Base-by-base conservation (phyloP, 53 echinoderm and acorn worm species). In the Patiria pectinifera region DNA sequence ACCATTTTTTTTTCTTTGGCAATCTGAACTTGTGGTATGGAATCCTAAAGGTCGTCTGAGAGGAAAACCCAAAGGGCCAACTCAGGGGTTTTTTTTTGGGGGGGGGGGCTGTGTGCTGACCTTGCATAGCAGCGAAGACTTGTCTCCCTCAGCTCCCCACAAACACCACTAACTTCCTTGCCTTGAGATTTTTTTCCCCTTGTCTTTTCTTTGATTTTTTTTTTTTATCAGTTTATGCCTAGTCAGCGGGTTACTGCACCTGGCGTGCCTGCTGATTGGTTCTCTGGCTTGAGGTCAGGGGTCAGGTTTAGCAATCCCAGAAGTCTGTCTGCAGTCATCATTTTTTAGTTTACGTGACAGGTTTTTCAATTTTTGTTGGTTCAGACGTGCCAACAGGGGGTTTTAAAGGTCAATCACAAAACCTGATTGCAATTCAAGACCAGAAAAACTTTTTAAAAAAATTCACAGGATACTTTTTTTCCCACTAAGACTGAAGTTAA, bases 11-110 rank as follows among this genome's bases (percentile, higher is more conserved):
- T 53, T 53, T 8, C 53, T 53, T 53, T 53, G 53, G 53, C 5
- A 53, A 53, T 8, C 8, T 53, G 53, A 53, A 53, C 53, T 53
- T 5, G 53, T 53, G 8, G 53, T 53, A 53, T 35, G 35, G 35
- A 87, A 76, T 13, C 76, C 76, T 22, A 86, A 62, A 35, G 35
- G 35, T 35, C 35, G 35, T 35, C 35, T 35, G 14, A 84, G 35
- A 66, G 63, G 11, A 85, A 48, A 48, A 81, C 66, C 66, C 90
- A 69, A 80, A 80, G 87, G 87, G 87, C 24, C 24, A 87, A 18
- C 21, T n/a, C 3, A 11, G 21, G 47, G 0, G 0, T 22, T 23
- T 59, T 23, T 59, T n/a, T 15, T 46, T 80, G 15, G 19, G 4
- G 35, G 35, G 35, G 35, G 35, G 35, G 47, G 11, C 89, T 89